Evolutionary conservation across 2,113 vertebrate species (phyloP), one percentile per base, ranked within the genome.

Genomic region (Prinia subflava): DNA sequence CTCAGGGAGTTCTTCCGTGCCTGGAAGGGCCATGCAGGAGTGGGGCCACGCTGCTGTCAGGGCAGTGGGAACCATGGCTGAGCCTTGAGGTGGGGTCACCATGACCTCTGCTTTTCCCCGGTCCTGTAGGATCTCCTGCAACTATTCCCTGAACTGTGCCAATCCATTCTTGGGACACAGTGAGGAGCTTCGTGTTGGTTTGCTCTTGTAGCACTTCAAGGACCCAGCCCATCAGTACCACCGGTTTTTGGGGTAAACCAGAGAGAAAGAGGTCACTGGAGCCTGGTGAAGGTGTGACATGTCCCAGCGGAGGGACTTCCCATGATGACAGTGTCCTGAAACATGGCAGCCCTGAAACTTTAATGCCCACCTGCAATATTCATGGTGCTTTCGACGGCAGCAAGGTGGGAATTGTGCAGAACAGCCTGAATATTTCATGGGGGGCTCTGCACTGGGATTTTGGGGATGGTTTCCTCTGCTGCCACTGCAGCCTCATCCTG

Each of bases 351-450:
- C 3, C 46, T 96, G 71, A 86, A 96, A 91, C 28, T 95, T 96
- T 96, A 96, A 95, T 92, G 93, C 11, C 42, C 15, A 9, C 56
- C 93, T 97, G 92, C 94, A 97, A 81, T 93, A 96, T 96, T 97
- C 67, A 96, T 94, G 88, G 83, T 73, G 65, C 83, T 86, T 86
- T 53, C 0, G 0, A 67, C 0, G 9, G 74, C 84, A 6, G 47
- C 24, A 22, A 42, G 37, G 50, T 7, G 2, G 64, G 80, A 78
- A 60, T 18, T 6, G 6, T 31, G 3, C 53, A 30, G 56, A 81
- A 56, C 0, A 12, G 33, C 50, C 82, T 96, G 85, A 95, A 95
- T 95, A 87, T 95, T 95, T 94, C 73, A 96, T 93, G 89, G 74
- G 46, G 77, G 71, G 44, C 35, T 89, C 63, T 4, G 4, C 1